These are phyloP conservation scores for Trichomycterus rosablanca DNA, from an alignment of 2,113 vertebrate species.

Conservation along the genomic window DNA sequence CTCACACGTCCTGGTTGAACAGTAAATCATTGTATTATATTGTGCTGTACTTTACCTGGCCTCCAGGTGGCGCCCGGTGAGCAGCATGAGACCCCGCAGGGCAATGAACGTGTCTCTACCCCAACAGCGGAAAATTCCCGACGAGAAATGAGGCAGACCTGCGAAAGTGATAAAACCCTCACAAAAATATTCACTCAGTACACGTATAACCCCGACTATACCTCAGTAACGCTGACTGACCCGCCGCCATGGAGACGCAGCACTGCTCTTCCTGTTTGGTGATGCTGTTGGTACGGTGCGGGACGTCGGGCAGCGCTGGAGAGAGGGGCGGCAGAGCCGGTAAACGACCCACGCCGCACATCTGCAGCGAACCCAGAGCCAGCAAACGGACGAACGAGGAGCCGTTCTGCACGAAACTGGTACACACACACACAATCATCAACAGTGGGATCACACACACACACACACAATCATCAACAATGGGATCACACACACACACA, in stretches of 20 bases:
- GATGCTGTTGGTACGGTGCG: slow-evolving; percentile 74
- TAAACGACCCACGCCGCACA: slow-evolving; percentile 83
- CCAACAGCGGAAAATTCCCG: slow-evolving; percentile 96
- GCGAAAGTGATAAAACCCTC: background rate
- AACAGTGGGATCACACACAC: background rate
- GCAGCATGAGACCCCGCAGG: slow-evolving; percentile 83
- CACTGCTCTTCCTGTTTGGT: slow-evolving; percentile 82
- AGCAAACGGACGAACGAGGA: slow-evolving; percentile 89
- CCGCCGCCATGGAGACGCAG: slow-evolving; percentile 89
- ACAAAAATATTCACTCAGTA: background rate
- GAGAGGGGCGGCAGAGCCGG: slow-evolving; percentile 80
- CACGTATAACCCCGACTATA: too few species aligned
- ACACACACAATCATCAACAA: slow-evolving; percentile 1
- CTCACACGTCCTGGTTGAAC: too few species aligned
- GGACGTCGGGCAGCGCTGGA: slow-evolving; percentile 69
- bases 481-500: background rate
- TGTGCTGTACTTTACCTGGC: slow-evolving; percentile 78
- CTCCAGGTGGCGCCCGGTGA: slow-evolving; percentile 84
- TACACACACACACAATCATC: slow-evolving; percentile 20
- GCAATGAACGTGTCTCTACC: slow-evolving; percentile 96
- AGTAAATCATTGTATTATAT: too few species aligned
- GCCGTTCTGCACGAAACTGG: slow-evolving; percentile 89
- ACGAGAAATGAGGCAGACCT: slow-evolving; percentile 95
- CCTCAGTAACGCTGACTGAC: slow-evolving; percentile 59
- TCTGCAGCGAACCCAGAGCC: slow-evolving; percentile 87